These are phyloP conservation scores for Syngnathus floridae DNA, from an alignment of 2,113 vertebrate species.

Conservation along the genomic window DNA sequence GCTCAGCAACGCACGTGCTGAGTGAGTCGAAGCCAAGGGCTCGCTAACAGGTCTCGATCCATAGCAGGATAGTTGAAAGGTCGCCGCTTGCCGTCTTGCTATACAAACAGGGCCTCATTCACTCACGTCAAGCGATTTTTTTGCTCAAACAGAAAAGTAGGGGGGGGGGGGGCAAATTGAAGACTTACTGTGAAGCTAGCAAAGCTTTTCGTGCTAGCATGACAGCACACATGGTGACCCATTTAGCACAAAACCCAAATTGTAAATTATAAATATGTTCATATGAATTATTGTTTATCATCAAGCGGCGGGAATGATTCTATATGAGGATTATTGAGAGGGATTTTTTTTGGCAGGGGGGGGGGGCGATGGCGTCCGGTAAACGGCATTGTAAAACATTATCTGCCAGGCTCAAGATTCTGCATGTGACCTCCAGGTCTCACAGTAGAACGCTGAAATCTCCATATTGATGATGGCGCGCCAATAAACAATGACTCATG, in stretches of 20 bases:
- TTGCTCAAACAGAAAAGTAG: neutral
- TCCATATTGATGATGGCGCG: constrained; percentile 64
- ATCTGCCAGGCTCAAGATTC: constrained; percentile 74
- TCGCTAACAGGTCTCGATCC: constrained; percentile 71
- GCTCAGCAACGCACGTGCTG: constrained; percentile 71
- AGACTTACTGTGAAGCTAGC: neutral
- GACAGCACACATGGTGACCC: constrained; percentile 9
- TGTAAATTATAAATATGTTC: neutral
- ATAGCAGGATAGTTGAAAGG: constrained; percentile 71
- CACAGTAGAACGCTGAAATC: constrained; percentile 73
- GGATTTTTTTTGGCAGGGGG: neutral
- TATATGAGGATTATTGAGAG: neutral
- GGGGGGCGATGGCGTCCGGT: constrained; percentile 33
- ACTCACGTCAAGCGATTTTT: constrained; percentile 21
- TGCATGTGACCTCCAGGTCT: constrained; percentile 74
- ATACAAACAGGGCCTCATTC: constrained; percentile 49
- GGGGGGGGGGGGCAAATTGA: neutral
- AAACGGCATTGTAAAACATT: constrained; percentile 65
- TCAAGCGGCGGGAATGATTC: constrained; percentile 8
- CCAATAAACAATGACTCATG: constrained; percentile 69
- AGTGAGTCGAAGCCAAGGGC: constrained; percentile 65
- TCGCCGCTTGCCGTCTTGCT: constrained; percentile 50
- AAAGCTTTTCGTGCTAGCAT: constrained; percentile 10
- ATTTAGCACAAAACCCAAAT: neutral
- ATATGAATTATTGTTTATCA: constrained; percentile 7